A percentile compares a stretch with the other conserved stretches of the same genome.
phyloP scores from a whole-genome alignment of 2,113 vertebrate species.

The Engystomops pustulosus region DNA sequence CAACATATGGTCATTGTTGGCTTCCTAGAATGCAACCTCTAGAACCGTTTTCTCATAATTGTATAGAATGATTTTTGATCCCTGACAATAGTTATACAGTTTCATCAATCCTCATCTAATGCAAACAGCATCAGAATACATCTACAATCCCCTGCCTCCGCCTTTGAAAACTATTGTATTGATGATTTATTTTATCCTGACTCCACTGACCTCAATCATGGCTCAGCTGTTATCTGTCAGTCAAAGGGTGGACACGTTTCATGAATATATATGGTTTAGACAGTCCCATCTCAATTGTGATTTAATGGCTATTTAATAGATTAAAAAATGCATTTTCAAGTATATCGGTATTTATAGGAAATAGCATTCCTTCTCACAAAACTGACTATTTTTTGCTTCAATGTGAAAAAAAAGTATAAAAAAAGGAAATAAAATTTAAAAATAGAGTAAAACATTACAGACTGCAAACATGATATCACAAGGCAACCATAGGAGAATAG shows the following conservation, averaged over 20 bases:
- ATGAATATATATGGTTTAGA: slow-evolving; percentile 53
- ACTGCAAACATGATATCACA: too few relatives aligned
- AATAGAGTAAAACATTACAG: too few relatives aligned
- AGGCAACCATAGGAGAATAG: too few relatives aligned
- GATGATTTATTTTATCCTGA: slow-evolving; percentile 58
- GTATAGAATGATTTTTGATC: not conserved
- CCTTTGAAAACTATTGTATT: slow-evolving; percentile 50
- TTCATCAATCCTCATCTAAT: not conserved
- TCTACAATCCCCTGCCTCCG: not conserved
- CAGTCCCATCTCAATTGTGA: slow-evolving; percentile 28
- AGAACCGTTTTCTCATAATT: not conserved
- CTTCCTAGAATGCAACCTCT: not conserved
- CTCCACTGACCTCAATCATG: slow-evolving; percentile 54
- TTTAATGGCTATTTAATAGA: slow-evolving; percentile 27
- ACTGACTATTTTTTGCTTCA: not conserved
- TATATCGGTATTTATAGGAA: not conserved
- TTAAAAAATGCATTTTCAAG: not conserved
- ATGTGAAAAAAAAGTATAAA: not conserved
- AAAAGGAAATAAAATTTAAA: too few relatives aligned
- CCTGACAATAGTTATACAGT: not conserved
- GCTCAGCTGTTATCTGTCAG: slow-evolving; percentile 55
- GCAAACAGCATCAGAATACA: not conserved
- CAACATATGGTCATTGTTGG: not conserved
- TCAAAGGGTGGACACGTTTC: slow-evolving; percentile 53
- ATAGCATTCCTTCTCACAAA: not conserved